These are phyloP conservation scores for Imbricaverruca yamaguchii DNA, from an alignment of 2,888 invertebrate genomes.

Conservation along the genomic window DNA sequence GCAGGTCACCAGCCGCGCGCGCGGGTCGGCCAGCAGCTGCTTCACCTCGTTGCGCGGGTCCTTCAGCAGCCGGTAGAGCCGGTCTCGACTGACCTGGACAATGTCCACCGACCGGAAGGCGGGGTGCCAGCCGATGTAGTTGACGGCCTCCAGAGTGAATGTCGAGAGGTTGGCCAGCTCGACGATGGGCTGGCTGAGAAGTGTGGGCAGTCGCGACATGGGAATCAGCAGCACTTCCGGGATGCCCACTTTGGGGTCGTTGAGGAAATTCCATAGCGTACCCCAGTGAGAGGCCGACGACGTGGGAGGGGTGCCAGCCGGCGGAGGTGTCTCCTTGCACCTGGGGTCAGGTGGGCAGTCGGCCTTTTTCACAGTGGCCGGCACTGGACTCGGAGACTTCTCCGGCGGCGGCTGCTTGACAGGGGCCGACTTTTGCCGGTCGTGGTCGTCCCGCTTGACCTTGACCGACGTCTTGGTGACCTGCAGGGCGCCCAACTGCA, in stretches of 20 bases:
- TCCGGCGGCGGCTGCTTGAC: not conserved
- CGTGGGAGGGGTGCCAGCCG: not conserved
- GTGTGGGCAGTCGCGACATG: not conserved
- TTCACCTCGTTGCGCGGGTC: slow-evolving; percentile 4
- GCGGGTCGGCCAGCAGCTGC: not conserved
- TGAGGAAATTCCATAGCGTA: not conserved
- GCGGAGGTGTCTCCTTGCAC: not conserved
- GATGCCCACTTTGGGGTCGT: slow-evolving; percentile 15
- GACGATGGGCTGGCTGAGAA: not conserved
- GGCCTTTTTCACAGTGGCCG: not conserved
- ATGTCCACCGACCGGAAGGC: slow-evolving; percentile 5
- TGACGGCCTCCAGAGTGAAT: not conserved
- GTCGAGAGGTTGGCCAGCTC: slow-evolving; percentile 3
- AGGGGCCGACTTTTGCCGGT: not conserved
- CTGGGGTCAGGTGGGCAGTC: not conserved
- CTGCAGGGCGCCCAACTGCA: not conserved
- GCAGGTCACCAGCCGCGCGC: not conserved
- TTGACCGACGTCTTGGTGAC: not conserved
- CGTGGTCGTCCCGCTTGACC: not conserved
- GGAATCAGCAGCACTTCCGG: slow-evolving; percentile 3
- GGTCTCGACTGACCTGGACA: not conserved
- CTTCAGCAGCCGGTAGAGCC: slow-evolving; percentile 12
- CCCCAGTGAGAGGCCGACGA: not conserved
- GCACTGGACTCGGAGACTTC: not conserved
- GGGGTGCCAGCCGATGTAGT: slow-evolving; percentile 11